Evolutionary conservation across 2,113 vertebrate species (phyloP), one percentile per base, ranked within the genome.

Genomic region (Gasterosteus aculeatus): DNA sequence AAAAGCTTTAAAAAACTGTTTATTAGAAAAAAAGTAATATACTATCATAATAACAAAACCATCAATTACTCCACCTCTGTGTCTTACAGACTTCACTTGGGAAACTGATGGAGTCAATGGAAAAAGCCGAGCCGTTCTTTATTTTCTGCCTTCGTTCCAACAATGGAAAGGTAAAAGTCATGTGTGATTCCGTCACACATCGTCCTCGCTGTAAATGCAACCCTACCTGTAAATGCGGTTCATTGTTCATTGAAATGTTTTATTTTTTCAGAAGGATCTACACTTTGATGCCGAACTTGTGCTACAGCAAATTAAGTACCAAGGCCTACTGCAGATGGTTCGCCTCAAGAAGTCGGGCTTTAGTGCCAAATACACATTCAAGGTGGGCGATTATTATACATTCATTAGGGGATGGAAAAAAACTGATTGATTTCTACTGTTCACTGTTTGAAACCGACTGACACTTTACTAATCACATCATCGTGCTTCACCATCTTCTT

Each of bases 101-200:
- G 75, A 96, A 95, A 77, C 93, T 99, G 69, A 64, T 98, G 88
- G 94, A 96, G 80, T 94, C 94, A 0, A 85, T 99, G 77, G 91
- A 92, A n/a, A 95, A 94, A 86, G 96, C 97, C 0, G 95, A 99
- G 44, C 96, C 97, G 0, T 97, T 97, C 90, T 98, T 99, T 85
- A 97, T 99, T 83, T 95, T 96, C 69, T 99, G 98, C 77, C 92
- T 99, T 79, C 95, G 97, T 53, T 96, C 98, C 84, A 99, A 99
- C 0, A 91, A 94, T 0, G 93, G 96, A 84, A 98, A 97, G 97
- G 98, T 98, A 68, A 61, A 26, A 1, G 3, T 54, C 12, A 5
- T 29, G 0, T 68, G 11, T 73, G 18, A 65, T 41, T 56, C 35
- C 62, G 10, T 19, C 10, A 1, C 4, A 10, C 35, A 26, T 26